Conservation (phyloP, 2,113 vertebrate genomes). For the Podiceps cristatus region DNA sequence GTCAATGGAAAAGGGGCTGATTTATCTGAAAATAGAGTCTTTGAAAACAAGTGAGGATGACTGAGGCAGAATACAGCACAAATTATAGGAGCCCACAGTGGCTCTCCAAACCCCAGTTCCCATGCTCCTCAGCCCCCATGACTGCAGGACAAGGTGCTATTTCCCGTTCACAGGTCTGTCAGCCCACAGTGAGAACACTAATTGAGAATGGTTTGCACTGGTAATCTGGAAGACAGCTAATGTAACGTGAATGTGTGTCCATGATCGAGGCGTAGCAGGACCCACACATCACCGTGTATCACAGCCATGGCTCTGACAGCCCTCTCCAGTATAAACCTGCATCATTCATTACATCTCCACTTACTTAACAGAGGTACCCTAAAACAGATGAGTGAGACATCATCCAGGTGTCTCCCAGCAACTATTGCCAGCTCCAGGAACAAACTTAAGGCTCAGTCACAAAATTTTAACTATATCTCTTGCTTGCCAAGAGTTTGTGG, state of each 20-base stretch:
- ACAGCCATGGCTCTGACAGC: not conserved
- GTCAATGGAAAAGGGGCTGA: not conserved
- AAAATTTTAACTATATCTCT: not conserved
- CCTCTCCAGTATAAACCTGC: not conserved
- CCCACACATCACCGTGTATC: not conserved
- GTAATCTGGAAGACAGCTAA: not conserved
- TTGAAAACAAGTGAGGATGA: not conserved
- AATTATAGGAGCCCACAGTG: not conserved
- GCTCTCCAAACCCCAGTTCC: not conserved
- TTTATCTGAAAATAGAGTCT: not conserved
- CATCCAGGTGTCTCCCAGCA: not conserved
- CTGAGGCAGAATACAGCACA: not conserved
- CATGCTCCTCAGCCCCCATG: no score
- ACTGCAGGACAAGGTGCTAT: not conserved
- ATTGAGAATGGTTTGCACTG: not conserved
- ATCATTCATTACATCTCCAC: not conserved
- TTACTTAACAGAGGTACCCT: not conserved
- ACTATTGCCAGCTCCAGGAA: not conserved
- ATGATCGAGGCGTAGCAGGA: not conserved
- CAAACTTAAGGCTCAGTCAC: not conserved
- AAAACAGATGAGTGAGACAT: not conserved
- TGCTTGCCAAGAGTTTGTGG: not conserved
- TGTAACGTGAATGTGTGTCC: not conserved
- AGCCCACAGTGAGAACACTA: not conserved
- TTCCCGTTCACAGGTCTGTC: not conserved